Evolutionary conservation across 1,140 invertebrate species (phyloP), one percentile per base, ranked within the genome.

Genomic region (Frieseomelitta varia): DNA sequence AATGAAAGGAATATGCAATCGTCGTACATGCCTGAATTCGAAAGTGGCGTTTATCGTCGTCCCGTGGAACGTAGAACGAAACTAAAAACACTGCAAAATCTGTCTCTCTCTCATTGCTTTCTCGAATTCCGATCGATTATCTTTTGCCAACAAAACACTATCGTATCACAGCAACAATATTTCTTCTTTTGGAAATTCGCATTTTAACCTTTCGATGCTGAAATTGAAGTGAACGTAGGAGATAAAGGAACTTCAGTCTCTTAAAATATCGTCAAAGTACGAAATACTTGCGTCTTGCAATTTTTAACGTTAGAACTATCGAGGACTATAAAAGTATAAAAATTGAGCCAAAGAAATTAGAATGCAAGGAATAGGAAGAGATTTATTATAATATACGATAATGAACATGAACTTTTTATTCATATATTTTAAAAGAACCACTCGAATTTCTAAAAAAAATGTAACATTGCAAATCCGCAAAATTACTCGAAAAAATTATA

Each of bases 1-100:
- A 96, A 94, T 83, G 96, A 95, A 78, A 94, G 93, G 77, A 96
- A 93, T 34, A 94, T 79, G 24, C 88, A 87, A n/a, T 90, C 92
- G 65, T 95, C 94, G 87, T 95, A 95, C 95, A 95, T 96, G 34
- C 0, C 78, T 58, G 27, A 47, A 67, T 47, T 21, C 12, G 15
- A 21, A 34, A 39, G 34, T 30, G 24, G 21, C 17, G 14, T 67
- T 68, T 24, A 19, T 24, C 24, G 51, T 61, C 14, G 19, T 24
- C 51, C 30, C 53, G 51, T 84, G 27, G 68, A 80, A 78, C 67
- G 19, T 68, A 51, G 81, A 47, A 68, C 69, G 56, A 67, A 73
- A 85, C 58, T 82, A 79, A 19, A 56, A 19, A 56, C 77, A 73
- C 67, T 51, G n/a, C 58, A 73, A 86, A 84, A n/a, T n/a, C n/a